phyloP scores from a whole-genome alignment of 2,113 vertebrate genomes.

The Pogona vitticeps region DNA sequence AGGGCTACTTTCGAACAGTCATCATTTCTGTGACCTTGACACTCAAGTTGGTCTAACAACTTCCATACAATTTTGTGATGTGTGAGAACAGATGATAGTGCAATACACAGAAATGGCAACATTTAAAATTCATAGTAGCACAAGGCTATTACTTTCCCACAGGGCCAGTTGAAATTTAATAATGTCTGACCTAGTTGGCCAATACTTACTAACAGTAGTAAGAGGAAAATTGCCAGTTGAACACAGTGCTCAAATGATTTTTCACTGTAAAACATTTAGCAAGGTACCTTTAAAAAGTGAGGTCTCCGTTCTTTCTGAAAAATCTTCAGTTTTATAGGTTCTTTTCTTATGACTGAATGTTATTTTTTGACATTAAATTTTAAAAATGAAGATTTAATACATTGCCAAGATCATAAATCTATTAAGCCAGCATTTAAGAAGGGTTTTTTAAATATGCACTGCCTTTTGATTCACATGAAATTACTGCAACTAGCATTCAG shows the following conservation, averaged over 20 bases:
- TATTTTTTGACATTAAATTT: constrained; percentile 48
- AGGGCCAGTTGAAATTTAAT: constrained; percentile 79
- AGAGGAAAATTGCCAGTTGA: constrained; percentile 76
- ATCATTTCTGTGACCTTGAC: constrained; percentile 71
- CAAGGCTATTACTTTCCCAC: constrained; percentile 78
- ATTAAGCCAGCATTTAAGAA: background rate
- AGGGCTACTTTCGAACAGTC: constrained; percentile 65
- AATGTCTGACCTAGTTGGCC: constrained; percentile 78
- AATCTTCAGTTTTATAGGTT: constrained; percentile 63
- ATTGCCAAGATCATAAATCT: constrained; percentile 40
- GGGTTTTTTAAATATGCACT: fast-evolving
- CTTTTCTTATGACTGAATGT: constrained; percentile 30
- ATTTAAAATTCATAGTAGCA: constrained; percentile 81
- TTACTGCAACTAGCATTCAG: constrained; percentile 3
- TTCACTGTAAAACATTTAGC: constrained; percentile 76
- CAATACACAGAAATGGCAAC: constrained; percentile 75
- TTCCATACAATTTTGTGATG: constrained; percentile 71
- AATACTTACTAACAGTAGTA: constrained; percentile 77
- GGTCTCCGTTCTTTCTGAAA: constrained; percentile 60
- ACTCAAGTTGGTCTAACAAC: constrained; percentile 71
- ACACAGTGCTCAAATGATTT: constrained; percentile 73
- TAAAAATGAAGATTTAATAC: constrained; percentile 40
- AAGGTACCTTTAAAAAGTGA: constrained; percentile 71
- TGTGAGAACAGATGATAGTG: constrained; percentile 75
- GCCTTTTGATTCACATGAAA: constrained; percentile 4